Conservation (phyloP, 2,113 vertebrate genomes). For the Bubo scandiacus region DNA sequence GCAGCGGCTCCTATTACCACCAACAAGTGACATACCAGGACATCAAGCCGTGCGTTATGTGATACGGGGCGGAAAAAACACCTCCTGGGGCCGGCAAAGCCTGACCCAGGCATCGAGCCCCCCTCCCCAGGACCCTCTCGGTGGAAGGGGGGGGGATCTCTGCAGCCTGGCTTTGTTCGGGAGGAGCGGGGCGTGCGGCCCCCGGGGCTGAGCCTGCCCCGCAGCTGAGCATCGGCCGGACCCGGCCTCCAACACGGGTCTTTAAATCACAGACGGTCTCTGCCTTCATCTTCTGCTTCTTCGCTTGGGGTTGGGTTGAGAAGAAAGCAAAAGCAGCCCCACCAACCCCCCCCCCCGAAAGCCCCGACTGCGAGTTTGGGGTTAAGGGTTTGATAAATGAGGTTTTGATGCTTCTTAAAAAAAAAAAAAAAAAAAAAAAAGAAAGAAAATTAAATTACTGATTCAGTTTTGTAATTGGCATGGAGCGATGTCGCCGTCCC, state of each 20-base stretch:
- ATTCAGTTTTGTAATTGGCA: neutral
- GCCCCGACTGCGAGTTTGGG: neutral
- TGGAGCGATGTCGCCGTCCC: neutral
- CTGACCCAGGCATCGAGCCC: neutral
- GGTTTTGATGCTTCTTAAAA: neutral
- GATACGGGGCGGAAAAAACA: constrained; percentile 63
- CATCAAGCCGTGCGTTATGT: constrained; percentile 99
- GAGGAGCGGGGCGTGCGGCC: neutral
- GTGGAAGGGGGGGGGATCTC: neutral
- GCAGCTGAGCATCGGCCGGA: constrained; percentile 20
- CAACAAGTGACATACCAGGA: constrained; percentile 98
- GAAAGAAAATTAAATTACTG: neutral
- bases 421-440: neutral
- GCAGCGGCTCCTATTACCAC: constrained; percentile 93
- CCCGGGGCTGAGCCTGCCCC: neutral
- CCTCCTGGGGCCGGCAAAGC: neutral
- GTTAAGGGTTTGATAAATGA: neutral
- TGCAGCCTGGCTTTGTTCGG: neutral
- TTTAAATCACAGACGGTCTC: neutral
- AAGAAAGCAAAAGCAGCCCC: neutral
- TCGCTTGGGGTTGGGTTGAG: neutral
- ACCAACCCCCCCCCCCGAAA: neutral
- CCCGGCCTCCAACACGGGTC: neutral
- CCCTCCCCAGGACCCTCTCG: neutral
- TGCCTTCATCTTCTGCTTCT: constrained; percentile 27